Evolutionary conservation across 2,888 invertebrate species (phyloP).

Genomic region (Lithophane ornitopus): DNA sequence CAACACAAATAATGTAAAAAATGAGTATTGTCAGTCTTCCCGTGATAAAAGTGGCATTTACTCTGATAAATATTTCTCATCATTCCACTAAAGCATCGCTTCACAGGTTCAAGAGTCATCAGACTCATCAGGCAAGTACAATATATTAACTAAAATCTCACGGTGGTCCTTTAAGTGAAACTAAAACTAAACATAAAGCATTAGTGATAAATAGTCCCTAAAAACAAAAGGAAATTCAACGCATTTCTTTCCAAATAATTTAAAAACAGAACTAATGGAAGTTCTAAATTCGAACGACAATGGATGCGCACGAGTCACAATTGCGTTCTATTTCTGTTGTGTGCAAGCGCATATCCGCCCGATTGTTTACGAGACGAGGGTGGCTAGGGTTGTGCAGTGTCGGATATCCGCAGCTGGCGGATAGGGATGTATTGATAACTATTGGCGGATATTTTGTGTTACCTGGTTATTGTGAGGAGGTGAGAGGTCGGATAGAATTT

Average conservation of each 20-base stretch:
- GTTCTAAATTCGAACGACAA: slow-evolving; percentile 79
- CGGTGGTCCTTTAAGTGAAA: background rate
- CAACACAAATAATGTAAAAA: too few species aligned
- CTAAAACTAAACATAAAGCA: slow-evolving; percentile 36
- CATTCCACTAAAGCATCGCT: background rate
- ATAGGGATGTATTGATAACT: slow-evolving; percentile 22
- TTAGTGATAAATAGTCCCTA: slow-evolving; percentile 58
- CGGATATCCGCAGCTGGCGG: slow-evolving; percentile 59
- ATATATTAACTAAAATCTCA: background rate
- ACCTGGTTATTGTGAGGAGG: slow-evolving; percentile 27
- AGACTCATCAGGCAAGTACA: background rate
- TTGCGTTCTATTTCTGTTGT: slow-evolving; percentile 80
- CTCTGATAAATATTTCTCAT: too few species aligned
- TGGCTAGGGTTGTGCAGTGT: slow-evolving; percentile 62
- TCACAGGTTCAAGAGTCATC: too few species aligned
- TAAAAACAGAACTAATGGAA: slow-evolving; percentile 74
- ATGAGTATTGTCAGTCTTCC: background rate
- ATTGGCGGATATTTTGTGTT: slow-evolving; percentile 41
- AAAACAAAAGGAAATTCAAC: slow-evolving; percentile 48
- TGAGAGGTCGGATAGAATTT: background rate
- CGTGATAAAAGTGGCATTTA: background rate
- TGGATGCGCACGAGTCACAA: slow-evolving; percentile 76
- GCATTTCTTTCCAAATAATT: slow-evolving; percentile 64
- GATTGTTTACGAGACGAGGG: slow-evolving; percentile 70
- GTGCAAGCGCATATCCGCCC: slow-evolving; percentile 76